Evolutionary conservation across 2,888 invertebrate species (phyloP), one percentile per base, ranked within the genome.

Genomic region (Tricholauxania praeusta): DNA sequence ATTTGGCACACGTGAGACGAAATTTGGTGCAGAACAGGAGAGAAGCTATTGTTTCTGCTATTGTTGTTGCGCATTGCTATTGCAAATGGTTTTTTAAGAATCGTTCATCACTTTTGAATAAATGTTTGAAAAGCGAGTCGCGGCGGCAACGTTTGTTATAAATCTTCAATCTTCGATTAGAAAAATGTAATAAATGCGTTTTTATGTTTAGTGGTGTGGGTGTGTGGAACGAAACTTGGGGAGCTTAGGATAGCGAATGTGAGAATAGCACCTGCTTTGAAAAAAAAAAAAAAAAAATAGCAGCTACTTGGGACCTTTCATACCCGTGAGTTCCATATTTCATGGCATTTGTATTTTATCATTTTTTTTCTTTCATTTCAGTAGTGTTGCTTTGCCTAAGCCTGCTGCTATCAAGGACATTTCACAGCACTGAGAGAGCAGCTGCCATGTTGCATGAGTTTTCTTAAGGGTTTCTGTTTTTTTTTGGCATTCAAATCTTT

Each of bases 91-190:
- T 75, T 78, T 79, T 80, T 76, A 78, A 78, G 76, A 78, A 76
- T 69, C 79, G 78, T 79, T 79, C 79, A 79, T 80, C 79, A 79
- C 77, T 72, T 67, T 48, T n/a, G 72, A 74, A 53, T 70, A 70
- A 72, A 62, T 67, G 72, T 62, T 51, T 64, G 72, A 57, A 28
- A 28, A 68, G 53, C 63, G 59, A 22, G 55, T 59, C 59, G n/a
- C n/a, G 19, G 19, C 19, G 47, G 49, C 63, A 53, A 68, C 66
- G 67, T 77, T 78, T 77, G 74, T 76, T 72, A 78, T 79, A 80
- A 80, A 80, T 78, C 78, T 79, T 80, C 76, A 78, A 80, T 75
- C 77, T 78, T 79, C 78, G 78, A 80, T 79, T 80, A 78, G 78
- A 77, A 80, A 74, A 64, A 49, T 73, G 76, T 77, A 77, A 78